Conservation (phyloP, 2,888 invertebrate species). For the Meta bourneti region DNA sequence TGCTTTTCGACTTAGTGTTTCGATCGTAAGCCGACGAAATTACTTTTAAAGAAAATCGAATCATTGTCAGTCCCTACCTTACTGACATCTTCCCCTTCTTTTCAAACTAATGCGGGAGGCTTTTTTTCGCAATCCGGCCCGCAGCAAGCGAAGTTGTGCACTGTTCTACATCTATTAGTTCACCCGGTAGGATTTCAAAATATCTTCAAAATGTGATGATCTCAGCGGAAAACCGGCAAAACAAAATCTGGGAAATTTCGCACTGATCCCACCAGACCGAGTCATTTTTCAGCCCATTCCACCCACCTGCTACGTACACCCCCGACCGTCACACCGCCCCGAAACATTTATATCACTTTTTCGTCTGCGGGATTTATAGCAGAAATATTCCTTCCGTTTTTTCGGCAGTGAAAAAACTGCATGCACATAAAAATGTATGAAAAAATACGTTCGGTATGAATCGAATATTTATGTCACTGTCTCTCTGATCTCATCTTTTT, state of each 20-base stretch:
- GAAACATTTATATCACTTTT: constrained; percentile 43
- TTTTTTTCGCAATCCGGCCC: too few species aligned
- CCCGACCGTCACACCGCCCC: not conserved
- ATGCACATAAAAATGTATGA: not conserved
- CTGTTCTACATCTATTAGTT: too few species aligned
- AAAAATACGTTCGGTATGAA: constrained; percentile 30
- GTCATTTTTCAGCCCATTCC: constrained; percentile 9
- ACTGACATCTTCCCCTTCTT: too few species aligned
- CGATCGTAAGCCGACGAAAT: too few species aligned
- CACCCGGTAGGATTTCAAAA: too few species aligned
- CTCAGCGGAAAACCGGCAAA: too few species aligned
- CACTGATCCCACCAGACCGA: not conserved
- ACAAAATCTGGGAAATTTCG: not conserved
- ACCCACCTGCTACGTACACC: constrained; percentile 22
- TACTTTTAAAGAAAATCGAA: too few species aligned
- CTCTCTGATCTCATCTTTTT: constrained; percentile 38
- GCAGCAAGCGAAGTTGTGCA: too few species aligned
- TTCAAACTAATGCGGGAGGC: too few species aligned
- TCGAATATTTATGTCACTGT: constrained; percentile 59
- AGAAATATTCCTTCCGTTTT: not conserved
- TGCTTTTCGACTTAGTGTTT: too few species aligned
- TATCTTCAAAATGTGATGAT: too few species aligned
- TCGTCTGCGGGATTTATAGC: constrained; percentile 14
- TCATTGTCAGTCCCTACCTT: too few species aligned
- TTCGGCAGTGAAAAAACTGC: not conserved